Conservation (phyloP, 2,888 invertebrate genomes). For the Poecilus cupreus region DNA sequence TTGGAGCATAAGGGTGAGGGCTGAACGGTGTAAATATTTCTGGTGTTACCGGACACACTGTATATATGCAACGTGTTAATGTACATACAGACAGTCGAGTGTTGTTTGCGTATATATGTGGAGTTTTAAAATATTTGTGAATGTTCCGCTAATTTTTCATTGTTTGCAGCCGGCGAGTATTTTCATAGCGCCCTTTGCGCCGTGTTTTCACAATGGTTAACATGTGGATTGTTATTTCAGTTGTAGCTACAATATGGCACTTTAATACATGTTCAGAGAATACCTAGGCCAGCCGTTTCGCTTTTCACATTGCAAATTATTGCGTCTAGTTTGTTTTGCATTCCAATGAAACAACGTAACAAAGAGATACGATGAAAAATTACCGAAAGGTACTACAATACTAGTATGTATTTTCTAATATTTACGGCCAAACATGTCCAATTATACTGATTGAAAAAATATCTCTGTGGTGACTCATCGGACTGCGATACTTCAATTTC, state of each 20-base stretch:
- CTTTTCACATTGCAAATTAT: not conserved
- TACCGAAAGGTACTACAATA: too few relatives aligned
- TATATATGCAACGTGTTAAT: not conserved
- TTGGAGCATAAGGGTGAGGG: too few relatives aligned
- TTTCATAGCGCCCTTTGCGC: conserved; percentile 36
- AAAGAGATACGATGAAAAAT: too few relatives aligned
- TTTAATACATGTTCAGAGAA: conserved; percentile 19
- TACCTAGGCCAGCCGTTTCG: not conserved
- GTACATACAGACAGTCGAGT: not conserved
- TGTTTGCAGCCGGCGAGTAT: conserved; percentile 48
- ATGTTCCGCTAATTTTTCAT: conserved; percentile 53
- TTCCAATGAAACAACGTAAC: too few relatives aligned
- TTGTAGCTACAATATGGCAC: conserved; percentile 38
- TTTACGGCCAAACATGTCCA: too few relatives aligned
- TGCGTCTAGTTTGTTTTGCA: too few relatives aligned
- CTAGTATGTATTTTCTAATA: too few relatives aligned
- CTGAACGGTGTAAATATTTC: too few relatives aligned
- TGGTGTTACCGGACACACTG: not conserved
- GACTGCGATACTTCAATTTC: too few relatives aligned
- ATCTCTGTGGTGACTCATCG: too few relatives aligned
- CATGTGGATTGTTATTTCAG: conserved; percentile 53
- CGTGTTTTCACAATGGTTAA: conserved; percentile 46
- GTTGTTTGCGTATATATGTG: not conserved
- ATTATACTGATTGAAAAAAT: too few relatives aligned
- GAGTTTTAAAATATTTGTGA: conserved; percentile 49